Evolutionary conservation across 2,113 vertebrate species (phyloP).

Genomic region (Peromyscus polionotus): DNA sequence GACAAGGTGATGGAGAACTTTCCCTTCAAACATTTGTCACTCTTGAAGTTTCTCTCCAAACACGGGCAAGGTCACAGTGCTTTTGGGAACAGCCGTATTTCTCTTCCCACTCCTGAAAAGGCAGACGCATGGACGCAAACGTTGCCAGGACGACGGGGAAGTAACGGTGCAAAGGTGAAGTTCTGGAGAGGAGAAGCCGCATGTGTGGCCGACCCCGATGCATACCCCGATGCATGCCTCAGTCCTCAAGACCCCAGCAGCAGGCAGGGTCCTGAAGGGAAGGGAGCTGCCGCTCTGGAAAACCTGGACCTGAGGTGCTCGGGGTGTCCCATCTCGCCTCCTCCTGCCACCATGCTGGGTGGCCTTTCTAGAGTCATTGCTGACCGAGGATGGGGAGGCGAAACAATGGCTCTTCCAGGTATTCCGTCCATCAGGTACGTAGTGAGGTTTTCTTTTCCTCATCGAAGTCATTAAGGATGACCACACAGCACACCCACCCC

Average conservation of each 20-base stretch:
- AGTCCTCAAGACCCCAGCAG: not conserved
- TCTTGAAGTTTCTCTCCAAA: slow-evolving; percentile 59
- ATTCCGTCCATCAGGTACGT: not conserved
- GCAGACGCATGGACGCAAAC: not conserved
- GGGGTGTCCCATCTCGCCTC: not conserved
- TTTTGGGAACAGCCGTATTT: slow-evolving; percentile 5
- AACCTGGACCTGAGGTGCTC: not conserved
- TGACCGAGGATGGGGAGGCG: not conserved
- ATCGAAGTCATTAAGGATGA: not conserved
- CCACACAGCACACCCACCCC: not conserved
- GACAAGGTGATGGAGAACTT: not conserved
- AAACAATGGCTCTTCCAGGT: not conserved
- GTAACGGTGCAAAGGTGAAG: not conserved
- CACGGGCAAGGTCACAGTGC: not conserved
- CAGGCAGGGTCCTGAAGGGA: not conserved
- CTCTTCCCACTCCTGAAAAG: not conserved
- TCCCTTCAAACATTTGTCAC: not conserved
- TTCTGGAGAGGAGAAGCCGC: not conserved
- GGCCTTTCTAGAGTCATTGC: not conserved
- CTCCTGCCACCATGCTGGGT: not conserved
- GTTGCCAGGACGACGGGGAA: not conserved
- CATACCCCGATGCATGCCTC: not conserved
- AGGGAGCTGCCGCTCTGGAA: not conserved
- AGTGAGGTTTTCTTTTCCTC: not conserved
- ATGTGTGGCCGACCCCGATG: not conserved